Base-by-base conservation (phyloP, 2,113 vertebrate species). In the Entomyzon cyanotis region DNA sequence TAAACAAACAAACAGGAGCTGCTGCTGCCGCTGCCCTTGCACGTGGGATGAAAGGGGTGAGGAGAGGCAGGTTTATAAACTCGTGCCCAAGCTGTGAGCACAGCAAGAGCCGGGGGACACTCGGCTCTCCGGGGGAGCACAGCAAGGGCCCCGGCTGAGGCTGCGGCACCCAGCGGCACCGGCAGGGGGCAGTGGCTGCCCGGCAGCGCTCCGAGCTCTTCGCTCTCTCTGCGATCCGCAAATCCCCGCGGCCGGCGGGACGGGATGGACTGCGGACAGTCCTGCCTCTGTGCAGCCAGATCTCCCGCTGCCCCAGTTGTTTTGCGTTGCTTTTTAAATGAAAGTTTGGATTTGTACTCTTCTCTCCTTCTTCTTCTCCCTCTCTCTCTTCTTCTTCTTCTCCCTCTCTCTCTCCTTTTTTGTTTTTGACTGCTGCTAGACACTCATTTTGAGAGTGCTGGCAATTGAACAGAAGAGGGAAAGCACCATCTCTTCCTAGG, bases 131-230 rank as follows among this genome's bases (percentile, higher is more conserved):
- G 21, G 31, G 35, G n/a, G 31, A 2, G 76, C 44, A 3, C 24
- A 18, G 1, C 41, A 18, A 60, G 11, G 3, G 9, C 27, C 56
- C n/a, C 1, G 0, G 2, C 15, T 1, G 27, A 0, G 1, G 22
- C 44, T 12, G 21, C 42, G 15, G 13, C 3, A 10, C 8, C 52
- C 20, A 17, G 6, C 25, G 12, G 8, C 9, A 4, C 80, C 95
- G 82, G 90, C 50, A 87, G 96, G 64, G 96, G 84, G 90, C 92
- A 78, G 23, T 15, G 84, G 35, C 77, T 35, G 8, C 84, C 59
- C 71, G 42, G 50, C 60, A 2, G n/a, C 42, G 50, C 50, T 2
- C 0, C 0, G 31, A 9, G 67, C 67, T 3, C 76, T 4, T 0
- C n/a, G 23, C 28, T 15, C 18, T 20, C 5, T 37, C 21, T 11